Conservation (phyloP, 2,888 invertebrate species). For the Caenorhabditis sp. region DNA sequence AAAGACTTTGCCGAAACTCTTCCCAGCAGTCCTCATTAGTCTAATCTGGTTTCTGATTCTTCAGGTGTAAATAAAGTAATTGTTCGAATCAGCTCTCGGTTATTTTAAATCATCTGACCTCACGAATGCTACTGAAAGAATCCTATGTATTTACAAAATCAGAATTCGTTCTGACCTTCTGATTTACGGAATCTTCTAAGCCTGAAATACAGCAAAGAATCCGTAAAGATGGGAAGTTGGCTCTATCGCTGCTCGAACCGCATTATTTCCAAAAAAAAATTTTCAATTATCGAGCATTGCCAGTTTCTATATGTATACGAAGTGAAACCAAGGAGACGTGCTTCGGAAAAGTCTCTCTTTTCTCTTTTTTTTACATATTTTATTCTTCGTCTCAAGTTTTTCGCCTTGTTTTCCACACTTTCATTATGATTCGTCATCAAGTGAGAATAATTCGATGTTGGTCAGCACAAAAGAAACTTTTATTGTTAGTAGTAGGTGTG, state of each 20-base stretch:
- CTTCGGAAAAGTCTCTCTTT: neutral
- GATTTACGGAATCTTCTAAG: no score
- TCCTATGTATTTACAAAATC: no score
- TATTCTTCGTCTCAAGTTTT: neutral
- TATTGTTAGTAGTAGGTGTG: neutral
- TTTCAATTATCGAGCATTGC: neutral
- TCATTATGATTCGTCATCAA: neutral
- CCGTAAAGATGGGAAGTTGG: no score
- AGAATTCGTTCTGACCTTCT: no score
- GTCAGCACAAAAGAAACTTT: neutral
- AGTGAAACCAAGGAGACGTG: slow-evolving; percentile 38
- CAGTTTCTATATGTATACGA: neutral
- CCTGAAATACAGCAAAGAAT: no score
- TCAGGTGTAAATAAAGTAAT: slow-evolving; percentile 6
- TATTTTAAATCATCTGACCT: no score
- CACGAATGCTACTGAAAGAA: no score
- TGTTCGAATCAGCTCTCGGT: no score
- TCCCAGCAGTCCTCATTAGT: neutral
- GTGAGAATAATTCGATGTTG: neutral
- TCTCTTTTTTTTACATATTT: neutral
- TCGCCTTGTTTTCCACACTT: neutral
- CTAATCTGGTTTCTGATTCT: no score
- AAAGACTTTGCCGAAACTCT: slow-evolving; percentile 23
- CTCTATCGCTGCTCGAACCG: no score
- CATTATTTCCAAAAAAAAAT: no score